Percentiles rank a stretch among this genome's conserved stretches.
phyloP scores from a whole-genome alignment of 2,113 vertebrate genomes.

The Sceloporus undulatus region DNA sequence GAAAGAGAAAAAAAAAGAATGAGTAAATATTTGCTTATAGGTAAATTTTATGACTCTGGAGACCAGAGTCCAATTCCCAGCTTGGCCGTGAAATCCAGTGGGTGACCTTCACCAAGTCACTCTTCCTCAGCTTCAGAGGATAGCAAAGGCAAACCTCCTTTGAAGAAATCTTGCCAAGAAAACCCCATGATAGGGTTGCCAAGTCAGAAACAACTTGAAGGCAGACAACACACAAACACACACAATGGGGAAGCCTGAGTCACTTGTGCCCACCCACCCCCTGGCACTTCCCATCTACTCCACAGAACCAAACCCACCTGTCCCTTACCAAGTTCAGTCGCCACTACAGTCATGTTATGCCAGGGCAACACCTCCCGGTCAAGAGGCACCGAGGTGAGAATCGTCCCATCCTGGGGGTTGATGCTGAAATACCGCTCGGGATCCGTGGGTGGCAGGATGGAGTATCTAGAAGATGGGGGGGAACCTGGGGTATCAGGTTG shows the following conservation, averaged over 20 bases:
- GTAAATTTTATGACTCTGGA: neutral
- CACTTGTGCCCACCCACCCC: no score
- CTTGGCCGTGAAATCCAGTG: no score
- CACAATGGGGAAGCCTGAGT: no score
- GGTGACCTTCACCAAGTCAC: no score
- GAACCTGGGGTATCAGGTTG: slow-evolving; percentile 45
- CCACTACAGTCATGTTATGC: slow-evolving; percentile 90
- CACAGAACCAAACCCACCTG: neutral
- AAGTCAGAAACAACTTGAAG: no score
- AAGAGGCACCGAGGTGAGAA: slow-evolving; percentile 84
- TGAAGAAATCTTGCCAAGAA: no score
- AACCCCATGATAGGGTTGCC: no score
- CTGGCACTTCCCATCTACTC: neutral
- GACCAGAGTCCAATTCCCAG: no score
- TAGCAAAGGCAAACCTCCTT: no score
- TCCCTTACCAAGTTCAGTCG: slow-evolving; percentile 87
- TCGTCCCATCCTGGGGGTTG: slow-evolving; percentile 85
- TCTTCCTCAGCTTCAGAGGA: no score
- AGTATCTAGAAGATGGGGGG: slow-evolving; percentile 79
- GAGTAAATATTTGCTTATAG: neutral
- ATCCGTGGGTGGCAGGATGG: slow-evolving; percentile 89
- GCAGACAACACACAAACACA: no score
- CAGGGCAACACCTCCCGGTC: slow-evolving; percentile 88
- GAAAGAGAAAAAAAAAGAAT: neutral
- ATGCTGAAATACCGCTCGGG: slow-evolving; percentile 88